These are phyloP conservation scores for Malurus leucopterus DNA, from an alignment of 2,797 vertebrate genomes.

Conservation along the genomic window DNA sequence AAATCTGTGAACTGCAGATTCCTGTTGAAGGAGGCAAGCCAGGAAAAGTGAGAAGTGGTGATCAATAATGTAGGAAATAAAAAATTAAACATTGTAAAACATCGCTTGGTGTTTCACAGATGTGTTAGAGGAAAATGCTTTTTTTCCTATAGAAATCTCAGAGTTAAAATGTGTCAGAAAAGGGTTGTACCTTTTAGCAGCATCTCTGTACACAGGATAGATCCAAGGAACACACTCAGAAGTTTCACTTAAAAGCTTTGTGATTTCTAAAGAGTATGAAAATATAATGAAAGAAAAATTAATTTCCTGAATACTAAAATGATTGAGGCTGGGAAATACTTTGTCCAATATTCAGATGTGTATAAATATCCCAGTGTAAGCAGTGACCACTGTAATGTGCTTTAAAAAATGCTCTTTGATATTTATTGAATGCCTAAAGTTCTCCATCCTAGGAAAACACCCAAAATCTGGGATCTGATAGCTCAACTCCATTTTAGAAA, in stretches of 20 bases:
- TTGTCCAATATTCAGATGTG: not conserved
- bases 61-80: not conserved
- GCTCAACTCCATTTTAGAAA: not conserved
- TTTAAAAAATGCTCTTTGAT: not conserved
- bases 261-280: not conserved
- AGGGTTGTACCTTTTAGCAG: not conserved
- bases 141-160: not conserved
- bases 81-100: not conserved
- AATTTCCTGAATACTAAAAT: not conserved
- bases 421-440: not conserved
- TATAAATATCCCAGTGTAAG: not conserved
- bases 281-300: not conserved
- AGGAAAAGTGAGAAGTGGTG: not conserved
- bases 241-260: accelerated
- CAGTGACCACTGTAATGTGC: not conserved
- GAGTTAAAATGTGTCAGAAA: not conserved
- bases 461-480: not conserved
- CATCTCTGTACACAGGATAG: not conserved
- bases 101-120: not conserved
- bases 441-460: not conserved
- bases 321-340: not conserved
- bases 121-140: not conserved
- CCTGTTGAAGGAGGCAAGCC: not conserved
- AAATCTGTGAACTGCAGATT: not conserved
- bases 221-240: not conserved